A percentile compares a stretch with the other conserved stretches of the same genome.
Evolutionary conservation across 2,888 invertebrate genomes (phyloP).

Genomic region (Plusia festucae): DNA sequence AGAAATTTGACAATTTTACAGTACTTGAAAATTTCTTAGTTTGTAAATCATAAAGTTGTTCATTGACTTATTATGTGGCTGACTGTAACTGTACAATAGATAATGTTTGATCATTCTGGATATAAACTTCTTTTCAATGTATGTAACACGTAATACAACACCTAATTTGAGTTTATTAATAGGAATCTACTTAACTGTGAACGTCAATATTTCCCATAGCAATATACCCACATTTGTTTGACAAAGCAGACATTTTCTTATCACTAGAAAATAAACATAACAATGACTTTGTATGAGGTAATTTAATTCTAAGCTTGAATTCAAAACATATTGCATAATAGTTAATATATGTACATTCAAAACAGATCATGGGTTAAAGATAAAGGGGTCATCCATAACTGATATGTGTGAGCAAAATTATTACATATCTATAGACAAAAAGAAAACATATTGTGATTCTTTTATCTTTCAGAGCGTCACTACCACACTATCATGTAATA

Average conservation of each 20-base stretch:
- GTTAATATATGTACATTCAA: conserved; percentile 53
- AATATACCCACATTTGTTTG: not conserved
- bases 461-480: conserved; percentile 33
- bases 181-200: not conserved
- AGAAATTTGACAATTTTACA: too few species aligned
- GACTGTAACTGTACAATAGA: too few species aligned
- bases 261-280: not conserved
- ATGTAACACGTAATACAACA: not conserved
- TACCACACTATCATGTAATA: conserved; percentile 34
- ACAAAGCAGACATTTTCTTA: not conserved
- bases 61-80: too few species aligned
- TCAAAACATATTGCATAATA: conserved; percentile 64
- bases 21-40: too few species aligned
- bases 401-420: conserved; percentile 48
- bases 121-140: not conserved
- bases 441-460: conserved; percentile 36
- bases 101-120: too few species aligned
- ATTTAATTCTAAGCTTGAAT: conserved; percentile 33
- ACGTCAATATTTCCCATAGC: not conserved
- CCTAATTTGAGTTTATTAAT: not conserved
- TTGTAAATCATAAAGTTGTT: too few species aligned
- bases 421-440: conserved; percentile 27
- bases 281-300: not conserved
- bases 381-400: conserved; percentile 56
- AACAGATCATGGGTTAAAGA: conserved; percentile 64